Base-by-base conservation (phyloP, 2,797 vertebrate species). In the Gadopsis marmoratus region DNA sequence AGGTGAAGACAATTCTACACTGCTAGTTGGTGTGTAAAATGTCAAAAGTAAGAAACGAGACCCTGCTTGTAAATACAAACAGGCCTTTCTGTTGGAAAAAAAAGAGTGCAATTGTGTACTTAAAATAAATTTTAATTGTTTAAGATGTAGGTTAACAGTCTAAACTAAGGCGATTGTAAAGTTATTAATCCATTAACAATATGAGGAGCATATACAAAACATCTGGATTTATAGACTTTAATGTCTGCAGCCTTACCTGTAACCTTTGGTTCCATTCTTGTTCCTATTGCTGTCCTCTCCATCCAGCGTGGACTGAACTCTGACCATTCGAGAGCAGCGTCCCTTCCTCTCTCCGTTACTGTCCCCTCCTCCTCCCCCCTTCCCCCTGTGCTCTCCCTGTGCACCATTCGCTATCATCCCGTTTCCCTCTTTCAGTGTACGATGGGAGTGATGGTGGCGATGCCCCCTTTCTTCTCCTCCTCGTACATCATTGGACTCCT, bases 391-490 rank as follows among this genome's bases (percentile, higher is more conserved):
- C 74, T 98, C 97, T 0, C 89, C 92, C 71, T 93, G 91, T 2
- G 80, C 89, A 0, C 95, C 95, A 4, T 94, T 95, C 0, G 90
- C 92, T 19, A 93, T 75, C 0, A 92, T 69, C 2, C 96, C 96
- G 0, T 96, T 96, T 31, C 96, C 97, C 6, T 98, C 97, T 77
- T 92, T 96, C 35, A 87, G 71, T 0, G 95, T 90, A 0, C 93
- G 93, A 6, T 96, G 96, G 59, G 90, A 84, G 79, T 96, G 93
- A 0, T 96, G 96, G 0, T 95, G 92, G 4, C 94, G 94, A 1
- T 96, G 95, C 0, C 92, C 91, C 75, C 94, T 95, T 17, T 93
- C 88, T 16, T 91, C 90, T 16, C 77, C 69, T 63, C 50, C 79
- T 17, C 58, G 65, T 7, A 43, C 14, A 6, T 91, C 89, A 4